Conservation (phyloP, 2,113 vertebrate species). For the Galbula dea region DNA sequence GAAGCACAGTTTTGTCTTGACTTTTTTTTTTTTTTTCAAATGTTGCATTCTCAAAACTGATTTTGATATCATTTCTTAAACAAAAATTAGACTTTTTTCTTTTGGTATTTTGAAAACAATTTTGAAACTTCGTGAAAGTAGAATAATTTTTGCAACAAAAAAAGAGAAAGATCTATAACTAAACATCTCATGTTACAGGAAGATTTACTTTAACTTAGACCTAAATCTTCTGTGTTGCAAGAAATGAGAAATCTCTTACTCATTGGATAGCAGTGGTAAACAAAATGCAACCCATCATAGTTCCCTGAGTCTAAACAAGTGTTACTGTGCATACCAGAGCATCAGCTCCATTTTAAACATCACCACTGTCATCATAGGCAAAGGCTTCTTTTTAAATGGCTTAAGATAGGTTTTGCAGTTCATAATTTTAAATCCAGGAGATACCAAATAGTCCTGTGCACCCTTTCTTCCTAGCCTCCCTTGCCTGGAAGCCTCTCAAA, state of each 20-base stretch:
- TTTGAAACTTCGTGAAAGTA: not conserved
- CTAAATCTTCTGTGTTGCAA: not conserved
- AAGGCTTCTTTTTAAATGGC: not conserved
- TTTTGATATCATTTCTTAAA: not conserved
- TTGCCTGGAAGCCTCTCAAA: not conserved
- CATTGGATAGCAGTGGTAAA: not conserved
- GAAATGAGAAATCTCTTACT: not conserved
- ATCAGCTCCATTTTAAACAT: not conserved
- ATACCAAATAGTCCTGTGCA: not conserved
- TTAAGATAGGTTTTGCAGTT: not conserved
- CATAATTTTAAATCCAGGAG: not conserved
- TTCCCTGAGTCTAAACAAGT: not conserved
- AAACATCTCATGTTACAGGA: not conserved
- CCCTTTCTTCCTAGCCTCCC: not conserved
- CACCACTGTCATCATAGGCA: accelerated
- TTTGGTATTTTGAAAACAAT: not conserved
- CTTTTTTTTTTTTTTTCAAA: not conserved
- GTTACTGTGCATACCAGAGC: not conserved
- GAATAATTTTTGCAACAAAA: not conserved
- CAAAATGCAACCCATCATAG: not conserved
- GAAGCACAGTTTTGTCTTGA: not conserved
- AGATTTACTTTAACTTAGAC: not conserved
- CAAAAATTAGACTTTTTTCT: not conserved
- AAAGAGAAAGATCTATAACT: not conserved
- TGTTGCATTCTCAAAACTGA: not conserved